These are phyloP conservation scores for Fulica atra DNA, from an alignment of 2,113 vertebrate species.

Conservation along the genomic window DNA sequence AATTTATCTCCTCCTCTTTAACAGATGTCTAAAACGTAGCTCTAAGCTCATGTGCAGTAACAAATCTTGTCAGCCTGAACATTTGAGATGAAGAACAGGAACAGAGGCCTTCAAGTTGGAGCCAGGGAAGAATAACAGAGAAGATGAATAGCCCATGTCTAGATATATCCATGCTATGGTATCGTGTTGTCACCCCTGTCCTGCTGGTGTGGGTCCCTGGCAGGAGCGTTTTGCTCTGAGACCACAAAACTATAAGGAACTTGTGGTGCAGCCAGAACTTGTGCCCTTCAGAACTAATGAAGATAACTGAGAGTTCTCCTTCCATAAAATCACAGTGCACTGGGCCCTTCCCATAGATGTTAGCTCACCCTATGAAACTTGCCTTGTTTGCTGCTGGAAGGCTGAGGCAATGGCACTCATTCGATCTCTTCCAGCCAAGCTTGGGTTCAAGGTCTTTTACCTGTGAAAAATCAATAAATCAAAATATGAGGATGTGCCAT, in stretches of 20 bases:
- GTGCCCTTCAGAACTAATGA: neutral
- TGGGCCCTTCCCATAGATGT: neutral
- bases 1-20: neutral
- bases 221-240: neutral
- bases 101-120: neutral
- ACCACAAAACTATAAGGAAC: neutral
- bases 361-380: neutral
- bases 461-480: conserved; percentile 43
- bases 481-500: conserved; percentile 47
- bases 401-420: neutral
- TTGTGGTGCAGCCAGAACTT: neutral
- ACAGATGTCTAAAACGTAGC: neutral
- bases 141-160: neutral
- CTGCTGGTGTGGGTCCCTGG: neutral
- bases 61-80: neutral
- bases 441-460: conserved; percentile 7
- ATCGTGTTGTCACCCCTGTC: rapidly evolving
- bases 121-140: neutral
- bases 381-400: neutral
- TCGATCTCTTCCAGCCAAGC: neutral
- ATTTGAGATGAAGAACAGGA: neutral
- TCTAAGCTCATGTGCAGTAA: neutral
- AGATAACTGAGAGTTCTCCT: neutral
- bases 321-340: neutral
- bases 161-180: neutral